A percentile compares a stretch with the other conserved stretches of the same genome.
Evolutionary conservation across 2,113 vertebrate genomes (phyloP).

Genomic region (Amia ocellicauda): DNA sequence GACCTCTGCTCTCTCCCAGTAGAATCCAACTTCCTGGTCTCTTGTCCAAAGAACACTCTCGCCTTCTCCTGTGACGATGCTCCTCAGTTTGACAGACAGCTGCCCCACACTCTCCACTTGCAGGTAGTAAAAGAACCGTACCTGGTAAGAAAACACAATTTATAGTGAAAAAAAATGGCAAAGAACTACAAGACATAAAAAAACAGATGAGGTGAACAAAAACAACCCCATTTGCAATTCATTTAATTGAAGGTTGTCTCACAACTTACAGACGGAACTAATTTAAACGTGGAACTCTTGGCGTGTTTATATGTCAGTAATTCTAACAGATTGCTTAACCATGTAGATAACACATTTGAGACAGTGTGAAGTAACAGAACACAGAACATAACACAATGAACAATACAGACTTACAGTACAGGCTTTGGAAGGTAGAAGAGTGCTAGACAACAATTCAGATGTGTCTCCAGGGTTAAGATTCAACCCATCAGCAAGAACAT

Average conservation of each 20-base stretch:
- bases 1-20: slow-evolving; percentile 58
- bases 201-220: no score
- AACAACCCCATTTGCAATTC: no score
- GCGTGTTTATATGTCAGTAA: no score
- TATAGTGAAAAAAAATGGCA: neutral
- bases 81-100: slow-evolving; percentile 46
- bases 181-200: neutral
- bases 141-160: slow-evolving; percentile 31
- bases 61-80: slow-evolving; percentile 17
- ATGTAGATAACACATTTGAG: no score
- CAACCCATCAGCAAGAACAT: slow-evolving; percentile 41
- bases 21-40: slow-evolving; percentile 36
- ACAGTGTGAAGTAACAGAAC: no score
- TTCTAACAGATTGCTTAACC: no score
- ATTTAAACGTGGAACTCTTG: no score
- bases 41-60: slow-evolving; percentile 50
- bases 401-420: slow-evolving; percentile 54
- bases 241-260: no score
- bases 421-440: slow-evolving; percentile 53
- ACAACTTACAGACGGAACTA: no score
- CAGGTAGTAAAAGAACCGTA: slow-evolving; percentile 61
- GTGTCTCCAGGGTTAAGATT: slow-evolving; percentile 30
- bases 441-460: slow-evolving; percentile 57
- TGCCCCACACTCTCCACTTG: slow-evolving; percentile 24
- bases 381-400: neutral